Conservation (phyloP, 2,888 invertebrate genomes). For the Arctia plantaginis region DNA sequence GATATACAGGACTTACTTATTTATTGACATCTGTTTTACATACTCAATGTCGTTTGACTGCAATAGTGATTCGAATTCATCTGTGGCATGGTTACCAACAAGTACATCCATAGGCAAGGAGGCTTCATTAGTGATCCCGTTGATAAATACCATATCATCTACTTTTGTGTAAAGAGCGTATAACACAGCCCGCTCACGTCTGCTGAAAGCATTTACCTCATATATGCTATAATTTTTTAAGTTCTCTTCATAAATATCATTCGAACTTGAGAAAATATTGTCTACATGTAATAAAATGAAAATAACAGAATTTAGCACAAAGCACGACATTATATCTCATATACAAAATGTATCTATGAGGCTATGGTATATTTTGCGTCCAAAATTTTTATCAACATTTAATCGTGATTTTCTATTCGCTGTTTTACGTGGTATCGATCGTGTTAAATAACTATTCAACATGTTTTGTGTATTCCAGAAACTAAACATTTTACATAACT, state of each 20-base stretch:
- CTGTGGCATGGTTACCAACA: slow-evolving; percentile 53
- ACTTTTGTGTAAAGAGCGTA: slow-evolving; percentile 57
- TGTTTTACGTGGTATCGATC: background rate
- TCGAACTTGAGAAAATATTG: background rate
- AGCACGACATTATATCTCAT: slow-evolving; percentile 22
- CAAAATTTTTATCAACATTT: background rate
- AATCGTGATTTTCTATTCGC: background rate
- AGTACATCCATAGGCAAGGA: slow-evolving; percentile 70
- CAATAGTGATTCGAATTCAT: slow-evolving; percentile 63
- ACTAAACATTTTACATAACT: background rate
- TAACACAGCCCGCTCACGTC: slow-evolving; percentile 65
- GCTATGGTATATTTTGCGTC: slow-evolving; percentile 30
- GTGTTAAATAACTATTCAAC: background rate
- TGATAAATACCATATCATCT: slow-evolving; percentile 64
- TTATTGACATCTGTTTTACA: slow-evolving; percentile 38
- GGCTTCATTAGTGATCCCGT: slow-evolving; percentile 76
- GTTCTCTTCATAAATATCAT: background rate
- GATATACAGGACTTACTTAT: slow-evolving; percentile 49
- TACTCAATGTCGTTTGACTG: slow-evolving; percentile 65
- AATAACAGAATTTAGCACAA: slow-evolving; percentile 14
- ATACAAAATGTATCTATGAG: slow-evolving; percentile 30
- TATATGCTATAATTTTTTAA: slow-evolving; percentile 60
- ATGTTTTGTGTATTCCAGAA: background rate
- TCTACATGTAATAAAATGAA: slow-evolving; percentile 17
- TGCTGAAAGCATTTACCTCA: slow-evolving; percentile 72